Evolutionary conservation across 2,888 invertebrate species (phyloP).

Genomic region (Oligia strigilis): DNA sequence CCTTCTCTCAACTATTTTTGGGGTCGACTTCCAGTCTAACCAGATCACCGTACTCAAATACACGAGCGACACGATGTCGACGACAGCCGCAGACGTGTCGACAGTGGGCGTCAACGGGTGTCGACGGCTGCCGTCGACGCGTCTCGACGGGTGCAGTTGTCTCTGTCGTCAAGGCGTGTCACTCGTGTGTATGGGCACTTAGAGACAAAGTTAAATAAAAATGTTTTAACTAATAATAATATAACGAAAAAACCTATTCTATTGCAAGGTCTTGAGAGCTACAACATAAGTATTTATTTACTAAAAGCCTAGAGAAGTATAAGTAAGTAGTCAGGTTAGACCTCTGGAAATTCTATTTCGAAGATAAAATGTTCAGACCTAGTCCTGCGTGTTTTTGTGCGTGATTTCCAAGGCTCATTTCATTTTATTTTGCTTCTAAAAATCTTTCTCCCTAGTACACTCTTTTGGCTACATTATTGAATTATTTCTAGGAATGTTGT

Average conservation of each 20-base stretch:
- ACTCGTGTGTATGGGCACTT: no score
- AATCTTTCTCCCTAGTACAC: neutral
- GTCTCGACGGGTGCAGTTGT: no score
- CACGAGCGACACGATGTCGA: no score
- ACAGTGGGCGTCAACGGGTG: no score
- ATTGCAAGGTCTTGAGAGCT: neutral
- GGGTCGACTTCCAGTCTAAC: no score
- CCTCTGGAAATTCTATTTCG: slow-evolving; percentile 23
- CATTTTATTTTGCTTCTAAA: slow-evolving; percentile 11
- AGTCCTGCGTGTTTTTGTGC: slow-evolving; percentile 6
- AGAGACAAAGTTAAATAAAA: neutral
- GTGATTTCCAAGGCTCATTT: slow-evolving; percentile 15
- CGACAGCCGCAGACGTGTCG: no score
- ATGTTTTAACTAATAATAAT: neutral
- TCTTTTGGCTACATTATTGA: neutral
- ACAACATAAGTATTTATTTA: neutral
- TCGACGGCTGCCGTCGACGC: no score
- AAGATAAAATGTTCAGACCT: slow-evolving; percentile 22
- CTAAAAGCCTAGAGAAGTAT: neutral
- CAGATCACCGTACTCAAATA: no score
- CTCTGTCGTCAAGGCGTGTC: no score
- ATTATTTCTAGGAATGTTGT: slow-evolving; percentile 6
- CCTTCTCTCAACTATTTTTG: no score
- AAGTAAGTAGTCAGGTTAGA: neutral
- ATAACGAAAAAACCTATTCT: slow-evolving; percentile 4